Conservation (phyloP, 1,140 invertebrate species). For the Drosophila willistoni region DNA sequence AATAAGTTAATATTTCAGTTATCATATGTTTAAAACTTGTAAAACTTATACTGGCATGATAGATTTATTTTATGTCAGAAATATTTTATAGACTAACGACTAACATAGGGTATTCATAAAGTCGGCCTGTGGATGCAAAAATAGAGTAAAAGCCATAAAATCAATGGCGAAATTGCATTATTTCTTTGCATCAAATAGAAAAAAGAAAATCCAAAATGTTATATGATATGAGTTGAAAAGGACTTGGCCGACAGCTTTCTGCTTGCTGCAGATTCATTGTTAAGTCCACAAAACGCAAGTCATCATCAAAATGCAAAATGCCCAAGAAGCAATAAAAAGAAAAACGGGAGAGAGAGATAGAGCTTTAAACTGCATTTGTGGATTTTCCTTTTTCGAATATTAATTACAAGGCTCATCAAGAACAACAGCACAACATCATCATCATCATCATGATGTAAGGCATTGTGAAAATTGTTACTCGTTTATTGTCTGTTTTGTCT, state of each 20-base stretch:
- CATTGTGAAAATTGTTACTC: slow-evolving; percentile 1
- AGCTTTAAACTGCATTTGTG: slow-evolving; percentile 6
- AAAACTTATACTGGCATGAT: no score
- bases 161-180: slow-evolving; percentile 50
- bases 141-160: slow-evolving; percentile 56
- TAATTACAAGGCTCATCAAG: slow-evolving; percentile 22
- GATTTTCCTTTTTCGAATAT: slow-evolving; percentile 5
- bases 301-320: slow-evolving; percentile 9
- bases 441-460: neutral
- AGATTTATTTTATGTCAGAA: no score
- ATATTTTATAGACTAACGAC: no score
- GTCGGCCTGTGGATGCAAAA: neutral
- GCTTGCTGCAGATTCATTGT: neutral
- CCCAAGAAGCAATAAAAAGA: neutral
- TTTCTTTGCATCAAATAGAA: slow-evolving; percentile 7
- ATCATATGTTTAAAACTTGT: no score
- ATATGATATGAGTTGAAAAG: neutral
- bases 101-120: neutral
- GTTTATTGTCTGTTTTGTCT: slow-evolving; percentile 1
- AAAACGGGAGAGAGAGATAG: neutral
- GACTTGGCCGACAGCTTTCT: neutral
- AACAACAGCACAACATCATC: slow-evolving; percentile 11
- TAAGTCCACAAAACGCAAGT: slow-evolving; percentile 16
- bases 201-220: neutral
- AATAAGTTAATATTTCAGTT: no score